phyloP scores from a whole-genome alignment of 1,140 invertebrate genomes.

The Zaprionus taronus region DNA sequence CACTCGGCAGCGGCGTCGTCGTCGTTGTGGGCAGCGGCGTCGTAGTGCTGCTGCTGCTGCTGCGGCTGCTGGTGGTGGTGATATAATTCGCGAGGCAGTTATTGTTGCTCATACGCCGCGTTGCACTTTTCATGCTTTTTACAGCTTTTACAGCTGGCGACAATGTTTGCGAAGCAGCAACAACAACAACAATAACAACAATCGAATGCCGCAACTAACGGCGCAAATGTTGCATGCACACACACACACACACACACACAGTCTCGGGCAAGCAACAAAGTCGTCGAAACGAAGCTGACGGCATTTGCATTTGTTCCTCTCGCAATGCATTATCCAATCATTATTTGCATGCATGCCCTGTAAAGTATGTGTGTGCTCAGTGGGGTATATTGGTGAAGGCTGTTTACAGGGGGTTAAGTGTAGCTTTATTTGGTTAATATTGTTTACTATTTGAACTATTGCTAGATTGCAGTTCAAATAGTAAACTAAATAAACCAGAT shows the following conservation, averaged over 20 bases:
- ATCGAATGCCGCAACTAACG: constrained; percentile 21
- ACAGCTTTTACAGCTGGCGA: constrained; percentile 36
- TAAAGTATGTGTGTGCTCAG: not conserved
- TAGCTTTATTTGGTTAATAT: too few relatives aligned
- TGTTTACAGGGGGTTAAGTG: not conserved
- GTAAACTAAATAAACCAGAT: too few relatives aligned
- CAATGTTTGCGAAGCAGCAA: constrained; percentile 26
- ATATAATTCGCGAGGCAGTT: constrained; percentile 44
- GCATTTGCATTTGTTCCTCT: constrained; percentile 8
- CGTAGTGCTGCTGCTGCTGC: constrained; percentile 1
- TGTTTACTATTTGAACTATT: not conserved
- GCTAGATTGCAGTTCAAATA: too few relatives aligned
- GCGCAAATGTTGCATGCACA: constrained; percentile 9
- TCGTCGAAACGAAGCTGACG: constrained; percentile 26
- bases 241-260: not conserved
- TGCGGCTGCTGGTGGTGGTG: constrained; percentile 22
- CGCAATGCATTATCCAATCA: constrained; percentile 29
- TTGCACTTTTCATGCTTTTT: constrained; percentile 43
- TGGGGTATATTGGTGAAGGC: not conserved
- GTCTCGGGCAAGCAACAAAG: constrained; percentile 21
- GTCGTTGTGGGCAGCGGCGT: constrained; percentile 34
- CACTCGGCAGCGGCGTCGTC: constrained; percentile 24
- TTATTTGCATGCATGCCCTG: constrained; percentile 30
- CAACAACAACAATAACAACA: constrained; percentile 8
- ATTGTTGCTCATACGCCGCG: constrained; percentile 53